Base-by-base conservation (phyloP, 2,888 invertebrate genomes). In the Silvanus unidentatus region DNA sequence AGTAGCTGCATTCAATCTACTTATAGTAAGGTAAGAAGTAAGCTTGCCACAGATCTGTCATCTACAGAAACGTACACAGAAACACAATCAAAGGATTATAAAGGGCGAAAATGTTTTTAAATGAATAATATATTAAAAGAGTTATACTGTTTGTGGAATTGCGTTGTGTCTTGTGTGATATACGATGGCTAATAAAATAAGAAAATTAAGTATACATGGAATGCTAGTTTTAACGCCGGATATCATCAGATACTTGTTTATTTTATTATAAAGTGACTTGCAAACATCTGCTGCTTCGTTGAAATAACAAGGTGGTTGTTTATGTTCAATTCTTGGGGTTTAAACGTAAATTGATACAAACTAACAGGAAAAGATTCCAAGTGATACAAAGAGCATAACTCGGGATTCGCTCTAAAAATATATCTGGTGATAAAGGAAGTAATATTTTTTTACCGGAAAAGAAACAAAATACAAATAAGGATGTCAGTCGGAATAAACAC, bases 41-140 rank as follows among this genome's bases (percentile, higher is more conserved):
- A 56, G 55, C 53, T 54, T 56, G 53, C 59, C 61, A 50, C 59
- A 58, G 58, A 61, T 61, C 60, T 60, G 58, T 61, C 61, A 58
- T 53, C 51, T 48, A 45, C 59, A 59, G 58, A 55, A 59, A 59
- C 54, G 54, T 59, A 58, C 58, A 59, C 49, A 59, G 58, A 57
- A 58, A 57, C 55, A 59, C 58, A 60, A 60, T 59, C 60, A 60
- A 60, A 58, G 58, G 60, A 57, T 60, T 60, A 58, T 54, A 54
- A 52, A 53, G 56, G 51, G 14, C 15, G 37, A 16, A 12, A 37
- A 37, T 16, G 37, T n/a, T 37, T 37, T 37, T 12, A 37, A 16
- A 37, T 37, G n/a, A 15, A 16, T 11, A 9, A 37, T 16, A n/a
- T 32, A 32, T 32, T 8, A 22, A 8, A 22, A 22, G 8, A 22